Percentiles rank a stretch among this genome's conserved stretches.
phyloP scores from a whole-genome alignment of 1,140 invertebrate genomes.

The Neodiprion pinetum region DNA sequence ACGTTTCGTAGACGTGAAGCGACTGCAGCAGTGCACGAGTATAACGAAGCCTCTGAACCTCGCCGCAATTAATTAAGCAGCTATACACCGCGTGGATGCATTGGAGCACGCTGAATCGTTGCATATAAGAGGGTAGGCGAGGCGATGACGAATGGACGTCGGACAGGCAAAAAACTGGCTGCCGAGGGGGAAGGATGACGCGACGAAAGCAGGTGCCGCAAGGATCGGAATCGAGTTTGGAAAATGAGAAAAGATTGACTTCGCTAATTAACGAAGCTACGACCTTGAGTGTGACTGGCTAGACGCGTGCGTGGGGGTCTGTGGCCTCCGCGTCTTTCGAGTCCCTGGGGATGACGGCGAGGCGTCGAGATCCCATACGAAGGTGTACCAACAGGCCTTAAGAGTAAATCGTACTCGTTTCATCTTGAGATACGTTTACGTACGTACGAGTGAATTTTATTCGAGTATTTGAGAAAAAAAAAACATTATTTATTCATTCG shows the following conservation, averaged over 20 bases:
- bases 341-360: neutral
- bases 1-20: no score
- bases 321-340: neutral
- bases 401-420: no score
- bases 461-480: no score
- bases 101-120: no score
- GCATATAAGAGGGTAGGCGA: neutral
- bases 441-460: no score
- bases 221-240: neutral
- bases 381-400: no score
- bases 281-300: neutral
- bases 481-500: no score
- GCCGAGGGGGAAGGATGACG: neutral
- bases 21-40: no score
- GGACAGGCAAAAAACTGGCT: neutral
- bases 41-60: neutral
- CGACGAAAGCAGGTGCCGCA: neutral
- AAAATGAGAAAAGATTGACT: conserved; percentile 2
- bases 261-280: neutral
- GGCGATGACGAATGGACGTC: neutral
- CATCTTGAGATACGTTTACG: neutral
- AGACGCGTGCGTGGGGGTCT: neutral
- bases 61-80: neutral
- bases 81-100: no score
- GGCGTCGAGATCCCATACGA: neutral